Evolutionary conservation across 2,113 vertebrate species (phyloP), one percentile per base, ranked within the genome.

Genomic region (Kryptolebias marmoratus): DNA sequence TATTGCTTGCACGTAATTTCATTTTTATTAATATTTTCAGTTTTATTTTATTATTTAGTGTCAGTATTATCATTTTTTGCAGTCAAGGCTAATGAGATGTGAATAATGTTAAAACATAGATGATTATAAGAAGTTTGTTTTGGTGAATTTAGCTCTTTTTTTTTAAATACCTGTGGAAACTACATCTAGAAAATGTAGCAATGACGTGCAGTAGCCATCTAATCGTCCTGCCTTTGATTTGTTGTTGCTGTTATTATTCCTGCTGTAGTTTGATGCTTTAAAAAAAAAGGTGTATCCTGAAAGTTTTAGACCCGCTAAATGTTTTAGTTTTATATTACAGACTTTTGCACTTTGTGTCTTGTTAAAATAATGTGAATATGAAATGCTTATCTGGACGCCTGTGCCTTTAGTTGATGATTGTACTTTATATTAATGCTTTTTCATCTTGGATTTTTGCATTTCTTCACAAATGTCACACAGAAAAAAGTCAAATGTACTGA

Each of bases 341-440:
- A 75, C 60, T 60, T 52, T 52, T 44, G 66, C 42, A 69, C 45
- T 15, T 71, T 61, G 31, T 64, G 50, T 69, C 16, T 66, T 44
- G 39, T 49, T 64, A n/a, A 80, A 74, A 82, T 44, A 57, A 62
- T 79, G 48, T 86, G 69, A 79, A 77, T 77, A 65, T 63, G 8
- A 42, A 65, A 67, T 74, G 54, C 81, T 80, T 60, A 56, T 83
- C 73, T 62, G 50, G 71, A 80, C 80, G 53, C 81, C 45, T 48
- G 89, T 88, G 84, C 82, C 83, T 89, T 88, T 82, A 58, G 42
- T 67, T 39, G 1, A 64, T 83, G 61, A 74, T 82, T 79, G 58
- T 69, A 65, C 36, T 71, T 77, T 42, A 75, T 77, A 60, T 83
- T 57, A 13, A 7, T 63, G 55, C 57, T 65, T 70, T 30, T 58